Conservation (phyloP, 1,140 invertebrate species). For the Amphibalanus amphitrite region DNA sequence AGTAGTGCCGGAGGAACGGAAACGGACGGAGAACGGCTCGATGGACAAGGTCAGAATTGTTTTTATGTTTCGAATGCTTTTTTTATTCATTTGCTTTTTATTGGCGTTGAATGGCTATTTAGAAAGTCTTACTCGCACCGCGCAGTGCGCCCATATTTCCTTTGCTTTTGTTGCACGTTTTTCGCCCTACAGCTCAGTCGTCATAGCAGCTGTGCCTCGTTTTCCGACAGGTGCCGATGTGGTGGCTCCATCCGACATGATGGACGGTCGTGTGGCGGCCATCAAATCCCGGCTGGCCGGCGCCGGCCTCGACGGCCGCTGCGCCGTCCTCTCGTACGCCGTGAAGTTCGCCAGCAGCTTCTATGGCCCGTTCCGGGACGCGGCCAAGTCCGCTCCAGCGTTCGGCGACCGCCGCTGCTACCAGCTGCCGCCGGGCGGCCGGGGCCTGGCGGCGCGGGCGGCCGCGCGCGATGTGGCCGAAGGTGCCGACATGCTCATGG, state of each 20-base stretch:
- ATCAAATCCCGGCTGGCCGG: slow-evolving; percentile 61
- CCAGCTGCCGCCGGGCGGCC: slow-evolving; percentile 72
- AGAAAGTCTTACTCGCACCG: no score
- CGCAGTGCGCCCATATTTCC: no score
- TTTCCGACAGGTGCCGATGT: slow-evolving; percentile 79
- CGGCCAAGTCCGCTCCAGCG: slow-evolving; percentile 71
- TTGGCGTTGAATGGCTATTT: no score
- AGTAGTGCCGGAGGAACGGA: no score
- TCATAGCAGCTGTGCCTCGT: neutral
- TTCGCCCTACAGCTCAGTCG: no score
- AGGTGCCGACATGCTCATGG: slow-evolving; percentile 94
- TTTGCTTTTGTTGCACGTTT: no score
- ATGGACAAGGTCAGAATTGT: no score
- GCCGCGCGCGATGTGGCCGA: slow-evolving; percentile 74
- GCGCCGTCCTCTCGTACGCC: slow-evolving; percentile 77
- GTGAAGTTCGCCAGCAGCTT: slow-evolving; percentile 90
- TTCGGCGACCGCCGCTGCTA: slow-evolving; percentile 83
- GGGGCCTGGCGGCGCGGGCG: slow-evolving; percentile 67
- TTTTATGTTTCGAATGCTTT: no score
- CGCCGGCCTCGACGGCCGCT: slow-evolving; percentile 31
- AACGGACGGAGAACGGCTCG: no score
- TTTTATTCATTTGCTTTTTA: no score
- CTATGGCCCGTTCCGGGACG: slow-evolving; percentile 93
- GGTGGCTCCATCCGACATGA: slow-evolving; percentile 92
- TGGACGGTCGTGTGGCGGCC: slow-evolving; percentile 79